Conservation (phyloP, 30 jellyfish, hydroid and myxozoan species). For the Sanderia malayensis region DNA sequence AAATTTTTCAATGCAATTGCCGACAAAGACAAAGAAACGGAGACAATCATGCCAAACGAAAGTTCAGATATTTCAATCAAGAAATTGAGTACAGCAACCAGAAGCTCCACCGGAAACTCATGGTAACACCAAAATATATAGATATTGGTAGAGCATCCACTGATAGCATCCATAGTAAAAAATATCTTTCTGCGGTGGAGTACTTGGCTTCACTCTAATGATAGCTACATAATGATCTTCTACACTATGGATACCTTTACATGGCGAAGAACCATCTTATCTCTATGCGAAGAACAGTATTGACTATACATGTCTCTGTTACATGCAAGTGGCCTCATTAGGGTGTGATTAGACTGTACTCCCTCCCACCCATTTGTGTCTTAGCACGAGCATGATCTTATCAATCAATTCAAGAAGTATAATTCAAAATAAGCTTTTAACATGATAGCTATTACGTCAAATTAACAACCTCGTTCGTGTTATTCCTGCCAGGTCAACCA, state of each 20-base stretch:
- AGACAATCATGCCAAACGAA: not conserved
- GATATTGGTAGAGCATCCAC: too few species aligned
- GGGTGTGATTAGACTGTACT: too few species aligned
- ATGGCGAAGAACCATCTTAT: too few species aligned
- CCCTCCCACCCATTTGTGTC: too few species aligned
- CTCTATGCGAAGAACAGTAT: too few species aligned
- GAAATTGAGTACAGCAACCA: not conserved
- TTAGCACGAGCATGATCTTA: not conserved
- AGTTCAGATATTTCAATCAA: not conserved
- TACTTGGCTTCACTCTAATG: too few species aligned
- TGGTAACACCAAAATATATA: too few species aligned
- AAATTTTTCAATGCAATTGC: not conserved
- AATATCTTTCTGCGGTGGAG: too few species aligned
- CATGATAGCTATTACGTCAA: not conserved
- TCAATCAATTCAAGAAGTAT: too few species aligned
- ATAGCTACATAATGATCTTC: too few species aligned
- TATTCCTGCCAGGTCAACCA: slow-evolving; percentile 2
- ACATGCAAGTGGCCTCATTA: not conserved
- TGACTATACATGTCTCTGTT: not conserved
- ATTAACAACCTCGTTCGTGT: not conserved
- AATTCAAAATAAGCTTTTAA: not conserved
- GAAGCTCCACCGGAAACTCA: not conserved
- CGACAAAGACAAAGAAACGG: not conserved
- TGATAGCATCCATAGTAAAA: too few species aligned
- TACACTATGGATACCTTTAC: too few species aligned